Base-by-base conservation (phyloP, 2,113 vertebrate genomes). In the Arvicanthis niloticus region DNA sequence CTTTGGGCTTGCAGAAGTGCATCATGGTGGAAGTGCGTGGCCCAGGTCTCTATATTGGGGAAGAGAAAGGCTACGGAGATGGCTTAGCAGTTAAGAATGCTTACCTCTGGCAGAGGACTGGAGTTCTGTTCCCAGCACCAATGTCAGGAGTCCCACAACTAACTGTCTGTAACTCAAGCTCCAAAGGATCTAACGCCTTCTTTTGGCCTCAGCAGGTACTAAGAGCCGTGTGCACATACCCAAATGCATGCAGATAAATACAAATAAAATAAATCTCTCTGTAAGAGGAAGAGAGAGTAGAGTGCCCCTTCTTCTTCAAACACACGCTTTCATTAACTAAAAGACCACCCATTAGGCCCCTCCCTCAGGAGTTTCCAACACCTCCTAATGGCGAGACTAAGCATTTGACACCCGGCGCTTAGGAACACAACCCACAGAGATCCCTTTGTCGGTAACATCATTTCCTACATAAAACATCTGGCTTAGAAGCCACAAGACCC, bases 391-490 rank as follows among this genome's bases (percentile, higher is more conserved):
- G 8, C 5, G 8, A 60, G 12, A 31, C 3, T 53, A 53, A 84
- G 40, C 29, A 31, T 68, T 42, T 29, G 31, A 29, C 21, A 70
- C n/a, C 21, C 24, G 4, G 11, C 4, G n/a, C 60, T n/a, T 1
- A 29, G 53, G 40, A 42, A 53, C 7, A n/a, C 3, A 37, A 72
- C 34, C 22, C 51, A 62, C 9, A 75, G 42, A 17, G 37, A 37
- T 42, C 40, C 19, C 17, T 84, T 75, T 26, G 16, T 67, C n/a
- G 21, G 37, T 67, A 89, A 51, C 58, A 80, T 19, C 65, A 21
- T 75, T 96, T 88, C 68, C 86, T 92, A 72, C 88, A 42, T 70
- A 53, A 58, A 96, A 56, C 40, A 76, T 26, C 31, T 12, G 9
- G 3, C 40, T 76, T 89, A 34, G 24, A 95, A 91, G 34, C 26